Evolutionary conservation across 2,797 vertebrate species (phyloP).

Genomic region (Nannoperca australis): DNA sequence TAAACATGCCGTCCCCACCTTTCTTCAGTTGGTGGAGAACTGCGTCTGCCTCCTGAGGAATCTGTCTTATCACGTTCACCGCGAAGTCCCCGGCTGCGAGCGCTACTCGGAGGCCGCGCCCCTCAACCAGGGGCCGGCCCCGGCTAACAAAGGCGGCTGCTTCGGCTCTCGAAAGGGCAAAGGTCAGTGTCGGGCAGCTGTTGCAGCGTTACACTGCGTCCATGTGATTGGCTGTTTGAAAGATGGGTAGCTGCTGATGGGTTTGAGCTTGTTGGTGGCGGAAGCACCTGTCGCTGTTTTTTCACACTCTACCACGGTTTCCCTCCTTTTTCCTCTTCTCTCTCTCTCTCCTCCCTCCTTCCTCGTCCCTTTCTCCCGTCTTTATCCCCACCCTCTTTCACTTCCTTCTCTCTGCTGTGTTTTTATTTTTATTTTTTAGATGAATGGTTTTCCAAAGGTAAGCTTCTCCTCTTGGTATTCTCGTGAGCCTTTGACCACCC

Average conservation of each 20-base stretch:
- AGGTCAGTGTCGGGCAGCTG: slow-evolving; percentile 83
- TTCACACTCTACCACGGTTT: slow-evolving; percentile 80
- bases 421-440: slow-evolving; percentile 78
- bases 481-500: slow-evolving; percentile 39
- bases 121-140: slow-evolving; percentile 75
- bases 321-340: slow-evolving; percentile 62
- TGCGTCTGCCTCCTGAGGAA: slow-evolving; percentile 96
- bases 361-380: slow-evolving; percentile 64
- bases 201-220: slow-evolving; percentile 10
- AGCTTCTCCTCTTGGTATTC: slow-evolving; percentile 83
- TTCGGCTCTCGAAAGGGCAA: slow-evolving; percentile 97
- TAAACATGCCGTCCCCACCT: neutral
- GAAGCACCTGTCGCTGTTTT: slow-evolving; percentile 82
- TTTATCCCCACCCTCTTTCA: slow-evolving; percentile 69
- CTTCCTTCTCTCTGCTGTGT: slow-evolving; percentile 72
- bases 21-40: slow-evolving; percentile 94
- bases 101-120: slow-evolving; percentile 88
- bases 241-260: slow-evolving; percentile 50
- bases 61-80: slow-evolving; percentile 96
- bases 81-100: slow-evolving; percentile 93
- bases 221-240: slow-evolving; percentile 49
- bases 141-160: slow-evolving; percentile 92
- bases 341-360: slow-evolving; percentile 51
- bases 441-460: slow-evolving; percentile 99
- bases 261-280: slow-evolving; percentile 77